Evolutionary conservation across 64 coral and sea anemone genomes (phyloP), one percentile per base, ranked within the genome.

Genomic region (Astreopora myriophthalma): DNA sequence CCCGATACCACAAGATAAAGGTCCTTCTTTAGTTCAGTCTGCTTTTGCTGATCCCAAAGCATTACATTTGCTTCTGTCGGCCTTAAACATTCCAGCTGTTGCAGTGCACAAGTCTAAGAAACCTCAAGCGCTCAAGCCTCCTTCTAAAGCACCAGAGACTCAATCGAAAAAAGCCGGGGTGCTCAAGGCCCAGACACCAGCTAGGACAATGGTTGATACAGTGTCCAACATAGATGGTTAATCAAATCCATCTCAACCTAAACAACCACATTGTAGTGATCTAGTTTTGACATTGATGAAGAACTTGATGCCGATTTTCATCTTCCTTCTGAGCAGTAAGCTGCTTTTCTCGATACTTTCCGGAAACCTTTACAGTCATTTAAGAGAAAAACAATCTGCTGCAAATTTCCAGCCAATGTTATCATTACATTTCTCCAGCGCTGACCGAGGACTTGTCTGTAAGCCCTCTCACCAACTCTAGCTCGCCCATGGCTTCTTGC

Each of bases 301-400:
- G 61, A 65, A 65, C 61, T 29, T 65, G 55, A 65, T 3, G 20
- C 23, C 0, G 61, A 65, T 65, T 25, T 65, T 65, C 61, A 25
- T 65, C 61, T 3, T n/a, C 61, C 61, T 65, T 22, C 3, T 26
- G 61, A 65, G 61, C 22, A 65, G 23, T 26, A 24, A 26, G 20
- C 61, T 28, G 22, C n/a, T 65, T 65, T 65, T 8, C 20, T 65
- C 16, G 72, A n/a, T n/a, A 74, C 32, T 0, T 34, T 74, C 32
- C 30, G 38, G 3, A 74, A 74, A 58, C 84, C 84, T 16, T 46
- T 87, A 49, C 46, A 27, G 39, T 55, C 89, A 19, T 91, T 91
- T 74, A 44, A 83, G 2, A 51, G 89, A 32, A 91, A 91, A 51
- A 39, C 76, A 34, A 85, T 92, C 32, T 85, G 90, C 81, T 67